Conservation (phyloP, 2,888 invertebrate genomes). For the Chloroclystis v-ata region DNA sequence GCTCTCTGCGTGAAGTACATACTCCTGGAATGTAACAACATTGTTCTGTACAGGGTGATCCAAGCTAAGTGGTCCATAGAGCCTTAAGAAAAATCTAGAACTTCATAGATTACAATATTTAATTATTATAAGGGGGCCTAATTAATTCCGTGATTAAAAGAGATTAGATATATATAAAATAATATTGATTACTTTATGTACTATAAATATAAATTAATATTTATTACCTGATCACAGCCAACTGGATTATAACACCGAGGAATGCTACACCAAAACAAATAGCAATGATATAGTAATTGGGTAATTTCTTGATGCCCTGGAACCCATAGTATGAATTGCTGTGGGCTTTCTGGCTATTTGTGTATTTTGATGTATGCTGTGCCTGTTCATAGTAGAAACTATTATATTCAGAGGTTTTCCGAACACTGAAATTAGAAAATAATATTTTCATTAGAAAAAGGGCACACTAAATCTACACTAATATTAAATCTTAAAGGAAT, state of each 20-base stretch:
- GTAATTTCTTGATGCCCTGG: slow-evolving; percentile 76
- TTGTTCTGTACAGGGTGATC: not conserved
- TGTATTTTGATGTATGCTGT: slow-evolving; percentile 27
- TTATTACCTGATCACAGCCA: slow-evolving; percentile 79
- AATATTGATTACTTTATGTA: no score
- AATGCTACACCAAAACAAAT: slow-evolving; percentile 77
- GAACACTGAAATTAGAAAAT: slow-evolving; percentile 43
- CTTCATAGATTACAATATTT: no score
- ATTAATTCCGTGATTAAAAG: no score
- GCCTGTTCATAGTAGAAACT: slow-evolving; percentile 41
- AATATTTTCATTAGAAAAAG: no score
- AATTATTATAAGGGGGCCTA: no score
- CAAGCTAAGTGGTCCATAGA: no score
- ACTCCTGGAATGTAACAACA: slow-evolving; percentile 52
- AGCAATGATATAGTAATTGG: slow-evolving; percentile 80
- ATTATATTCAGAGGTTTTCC: slow-evolving; percentile 47
- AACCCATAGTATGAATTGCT: slow-evolving; percentile 78
- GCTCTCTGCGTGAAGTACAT: slow-evolving; percentile 71
- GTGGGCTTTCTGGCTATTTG: slow-evolving; percentile 41
- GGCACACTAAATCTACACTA: no score
- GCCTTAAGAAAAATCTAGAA: no score
- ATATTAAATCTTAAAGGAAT: no score
- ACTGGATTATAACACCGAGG: slow-evolving; percentile 79
- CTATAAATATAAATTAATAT: no score
- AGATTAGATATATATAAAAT: no score